Conservation (phyloP, 2,797 vertebrate species). For the Moxostoma hubbsi region DNA sequence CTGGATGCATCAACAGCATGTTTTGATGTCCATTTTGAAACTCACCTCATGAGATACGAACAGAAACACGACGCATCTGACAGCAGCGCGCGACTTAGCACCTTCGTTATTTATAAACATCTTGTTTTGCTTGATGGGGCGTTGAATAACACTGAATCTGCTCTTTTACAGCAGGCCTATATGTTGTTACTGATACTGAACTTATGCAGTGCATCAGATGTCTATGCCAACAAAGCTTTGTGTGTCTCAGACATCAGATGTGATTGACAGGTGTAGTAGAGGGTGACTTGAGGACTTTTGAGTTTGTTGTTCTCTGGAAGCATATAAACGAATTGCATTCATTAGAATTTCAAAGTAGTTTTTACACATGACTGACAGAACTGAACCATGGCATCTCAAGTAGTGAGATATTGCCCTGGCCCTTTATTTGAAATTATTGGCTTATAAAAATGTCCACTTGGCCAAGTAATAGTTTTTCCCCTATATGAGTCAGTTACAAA, state of each 20-base stretch:
- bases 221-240: not conserved
- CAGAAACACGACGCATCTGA: conserved; percentile 16
- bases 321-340: not conserved
- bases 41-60: not conserved
- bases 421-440: no score
- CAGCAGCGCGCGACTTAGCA: not conserved
- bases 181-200: not conserved
- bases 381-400: not conserved
- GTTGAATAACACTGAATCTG: not conserved
- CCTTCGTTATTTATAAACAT: not conserved
- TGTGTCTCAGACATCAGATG: not conserved
- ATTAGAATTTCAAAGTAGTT: not conserved
- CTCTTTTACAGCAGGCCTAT: not conserved
- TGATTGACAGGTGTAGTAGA: conserved; percentile 7
- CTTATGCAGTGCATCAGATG: not conserved
- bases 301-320: no score
- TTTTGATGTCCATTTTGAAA: not conserved
- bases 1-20: not conserved
- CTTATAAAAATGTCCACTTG: no score
- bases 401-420: no score
- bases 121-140: not conserved
- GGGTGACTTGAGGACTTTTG: not conserved
- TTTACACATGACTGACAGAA: not conserved
- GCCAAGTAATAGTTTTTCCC: no score
- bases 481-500: no score